Conservation (phyloP, 1,140 invertebrate genomes). For the Steinernema feltiae region DNA sequence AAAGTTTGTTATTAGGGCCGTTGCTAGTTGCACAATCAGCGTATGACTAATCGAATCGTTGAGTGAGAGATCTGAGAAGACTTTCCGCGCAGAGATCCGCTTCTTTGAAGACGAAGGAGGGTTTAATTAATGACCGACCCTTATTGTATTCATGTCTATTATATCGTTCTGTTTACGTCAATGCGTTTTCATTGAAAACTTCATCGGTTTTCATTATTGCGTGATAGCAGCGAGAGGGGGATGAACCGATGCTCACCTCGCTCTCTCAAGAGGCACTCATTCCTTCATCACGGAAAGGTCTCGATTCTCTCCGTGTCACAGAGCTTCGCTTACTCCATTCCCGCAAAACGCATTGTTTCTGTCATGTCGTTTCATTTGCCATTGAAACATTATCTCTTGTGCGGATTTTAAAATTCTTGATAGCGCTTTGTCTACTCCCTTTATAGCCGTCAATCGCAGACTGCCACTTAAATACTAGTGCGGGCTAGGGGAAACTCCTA, state of each 20-base stretch:
- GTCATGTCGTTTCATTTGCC: not conserved
- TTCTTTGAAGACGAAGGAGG: no score
- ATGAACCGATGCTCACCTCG: not conserved
- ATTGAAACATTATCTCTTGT: not conserved
- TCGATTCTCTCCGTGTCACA: not conserved
- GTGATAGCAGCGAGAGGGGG: not conserved
- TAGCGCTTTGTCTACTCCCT: not conserved
- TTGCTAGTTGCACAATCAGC: not conserved
- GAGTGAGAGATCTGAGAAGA: no score
- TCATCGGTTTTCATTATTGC: conserved; percentile 12
- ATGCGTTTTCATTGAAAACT: conserved; percentile 7
- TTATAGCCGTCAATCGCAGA: not conserved
- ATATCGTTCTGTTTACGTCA: conserved; percentile 8
- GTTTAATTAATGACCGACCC: no score
- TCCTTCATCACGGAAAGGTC: not conserved
- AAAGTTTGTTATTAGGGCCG: conserved; percentile 14
- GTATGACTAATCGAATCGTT: not conserved
- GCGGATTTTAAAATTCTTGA: not conserved
- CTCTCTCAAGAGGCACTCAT: not conserved
- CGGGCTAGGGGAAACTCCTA: not conserved
- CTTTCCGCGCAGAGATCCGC: no score
- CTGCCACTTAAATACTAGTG: not conserved
- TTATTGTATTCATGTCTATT: not conserved
- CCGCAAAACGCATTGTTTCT: not conserved
- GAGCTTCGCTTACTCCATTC: not conserved